Evolutionary conservation across 2,797 vertebrate species (phyloP).

Genomic region (Apogon talboti): DNA sequence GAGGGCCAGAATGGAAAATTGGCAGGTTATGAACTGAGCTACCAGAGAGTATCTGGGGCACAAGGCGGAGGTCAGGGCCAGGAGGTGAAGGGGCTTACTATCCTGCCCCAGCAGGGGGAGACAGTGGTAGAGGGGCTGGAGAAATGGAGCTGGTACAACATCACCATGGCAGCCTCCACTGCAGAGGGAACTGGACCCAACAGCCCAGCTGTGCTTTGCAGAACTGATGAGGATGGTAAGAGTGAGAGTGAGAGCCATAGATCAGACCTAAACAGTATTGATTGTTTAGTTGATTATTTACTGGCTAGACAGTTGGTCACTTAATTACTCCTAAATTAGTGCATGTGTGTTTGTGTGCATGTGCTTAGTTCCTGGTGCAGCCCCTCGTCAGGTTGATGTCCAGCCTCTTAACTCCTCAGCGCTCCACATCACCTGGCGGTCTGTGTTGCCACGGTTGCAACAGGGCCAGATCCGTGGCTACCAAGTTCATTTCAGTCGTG

Average conservation of each 20-base stretch:
- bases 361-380: conserved; percentile 90
- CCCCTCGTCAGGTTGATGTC: conserved; percentile 92
- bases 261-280: conserved; percentile 53
- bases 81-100: conserved; percentile 84
- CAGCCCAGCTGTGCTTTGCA: conserved; percentile 88
- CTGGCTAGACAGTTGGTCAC: conserved; percentile 35
- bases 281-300: conserved; percentile 63
- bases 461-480: conserved; percentile 95
- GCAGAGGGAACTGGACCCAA: conserved; percentile 89
- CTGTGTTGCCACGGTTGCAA: conserved; percentile 89
- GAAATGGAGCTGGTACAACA: conserved; percentile 94
- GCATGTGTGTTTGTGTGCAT: conserved; percentile 30
- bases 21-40: conserved; percentile 92
- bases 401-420: conserved; percentile 91
- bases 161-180: conserved; percentile 88
- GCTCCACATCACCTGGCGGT: conserved; percentile 90
- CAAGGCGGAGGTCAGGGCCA: conserved; percentile 80
- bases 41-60: conserved; percentile 86
- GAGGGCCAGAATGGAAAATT: conserved; percentile 90
- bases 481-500: conserved; percentile 92
- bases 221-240: conserved; percentile 95
- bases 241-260: conserved; percentile 1
- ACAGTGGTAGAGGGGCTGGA: conserved; percentile 89
- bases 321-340: conserved; percentile 47
- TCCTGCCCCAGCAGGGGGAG: conserved; percentile 85